Conservation (phyloP, 2,888 invertebrate species). For the Adela reaumurella region DNA sequence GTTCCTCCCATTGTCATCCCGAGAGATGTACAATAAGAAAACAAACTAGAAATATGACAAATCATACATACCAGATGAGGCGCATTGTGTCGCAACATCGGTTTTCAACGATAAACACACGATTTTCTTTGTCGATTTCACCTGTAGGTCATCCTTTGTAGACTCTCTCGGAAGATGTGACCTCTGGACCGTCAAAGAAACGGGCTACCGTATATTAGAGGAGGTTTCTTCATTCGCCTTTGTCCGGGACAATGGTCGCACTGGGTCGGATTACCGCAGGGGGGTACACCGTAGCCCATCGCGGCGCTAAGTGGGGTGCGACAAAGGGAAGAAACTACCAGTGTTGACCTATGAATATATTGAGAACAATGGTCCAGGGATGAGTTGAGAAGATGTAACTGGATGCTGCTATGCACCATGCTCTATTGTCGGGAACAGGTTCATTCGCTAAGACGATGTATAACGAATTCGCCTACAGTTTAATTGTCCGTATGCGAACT, state of each 20-base stretch:
- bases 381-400: slow-evolving; percentile 26
- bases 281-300: slow-evolving; percentile 30
- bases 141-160: neutral
- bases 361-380: slow-evolving; percentile 36
- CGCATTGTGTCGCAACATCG: slow-evolving; percentile 24
- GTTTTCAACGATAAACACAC: slow-evolving; percentile 17
- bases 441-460: slow-evolving; percentile 54
- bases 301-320: neutral
- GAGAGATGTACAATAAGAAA: neutral
- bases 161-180: slow-evolving; percentile 10
- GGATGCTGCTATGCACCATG: slow-evolving; percentile 18
- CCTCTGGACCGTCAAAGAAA: slow-evolving; percentile 36
- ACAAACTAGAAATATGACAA: slow-evolving; percentile 7
- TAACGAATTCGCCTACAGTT: slow-evolving; percentile 55
- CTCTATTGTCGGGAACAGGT: slow-evolving; percentile 29
- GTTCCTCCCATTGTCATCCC: slow-evolving; percentile 19
- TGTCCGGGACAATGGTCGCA: slow-evolving; percentile 32
- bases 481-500: slow-evolving; percentile 36
- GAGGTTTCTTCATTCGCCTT: slow-evolving; percentile 21
- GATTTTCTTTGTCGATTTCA: neutral
- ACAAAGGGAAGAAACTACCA: slow-evolving; percentile 30
- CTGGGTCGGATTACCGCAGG: slow-evolving; percentile 38
- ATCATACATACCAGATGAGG: slow-evolving; percentile 18
- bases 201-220: slow-evolving; percentile 5
- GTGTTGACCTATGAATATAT: slow-evolving; percentile 56